A percentile compares a stretch with the other conserved stretches of the same genome.
Evolutionary conservation across 2,888 invertebrate species (phyloP).

Genomic region (Blastobasis adustella): DNA sequence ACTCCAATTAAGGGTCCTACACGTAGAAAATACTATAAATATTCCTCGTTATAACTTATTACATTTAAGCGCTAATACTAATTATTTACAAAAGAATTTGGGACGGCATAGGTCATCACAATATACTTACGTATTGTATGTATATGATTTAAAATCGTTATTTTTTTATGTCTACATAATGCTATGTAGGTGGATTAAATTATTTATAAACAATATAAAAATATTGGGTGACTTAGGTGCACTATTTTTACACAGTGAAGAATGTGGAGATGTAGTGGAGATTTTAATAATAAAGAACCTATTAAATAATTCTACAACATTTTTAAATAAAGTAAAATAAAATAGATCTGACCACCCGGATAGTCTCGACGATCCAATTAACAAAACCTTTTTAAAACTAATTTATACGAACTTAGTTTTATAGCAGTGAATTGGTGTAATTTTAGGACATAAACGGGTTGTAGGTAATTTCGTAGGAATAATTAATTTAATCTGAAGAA

Average conservation of each 20-base stretch:
- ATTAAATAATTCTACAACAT: no score
- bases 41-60: conserved; percentile 44
- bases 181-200: conserved; percentile 35
- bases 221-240: not conserved
- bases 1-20: conserved; percentile 29
- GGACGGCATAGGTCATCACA: conserved; percentile 59
- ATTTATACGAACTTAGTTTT: no score
- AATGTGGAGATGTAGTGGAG: no score
- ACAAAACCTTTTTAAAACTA: no score
- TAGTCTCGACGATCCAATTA: no score
- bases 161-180: conserved; percentile 37
- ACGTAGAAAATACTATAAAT: conserved; percentile 35
- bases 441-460: no score
- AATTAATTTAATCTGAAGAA: no score
- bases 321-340: no score
- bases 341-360: no score
- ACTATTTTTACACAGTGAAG: not conserved
- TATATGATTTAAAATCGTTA: conserved; percentile 33
- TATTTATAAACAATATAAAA: not conserved
- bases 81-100: conserved; percentile 30
- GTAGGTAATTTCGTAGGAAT: no score
- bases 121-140: conserved; percentile 62
- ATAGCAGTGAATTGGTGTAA: no score
- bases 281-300: no score
- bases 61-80: conserved; percentile 17